Evolutionary conservation across 2,113 vertebrate species (phyloP).

Genomic region (Elgaria multicarinata): DNA sequence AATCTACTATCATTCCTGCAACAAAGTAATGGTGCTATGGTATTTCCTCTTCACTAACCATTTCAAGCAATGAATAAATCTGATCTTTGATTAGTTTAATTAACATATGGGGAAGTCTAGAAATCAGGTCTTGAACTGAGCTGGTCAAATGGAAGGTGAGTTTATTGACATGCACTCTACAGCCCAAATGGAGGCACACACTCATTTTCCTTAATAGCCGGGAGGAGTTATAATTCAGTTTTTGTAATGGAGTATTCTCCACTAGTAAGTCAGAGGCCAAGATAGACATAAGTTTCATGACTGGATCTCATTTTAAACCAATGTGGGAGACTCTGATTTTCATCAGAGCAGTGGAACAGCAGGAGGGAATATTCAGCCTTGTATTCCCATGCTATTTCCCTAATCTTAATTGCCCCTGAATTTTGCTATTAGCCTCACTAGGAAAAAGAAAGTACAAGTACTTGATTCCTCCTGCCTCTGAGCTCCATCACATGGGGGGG

Average conservation of each 20-base stretch:
- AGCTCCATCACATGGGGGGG: no score
- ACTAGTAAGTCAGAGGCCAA: neutral
- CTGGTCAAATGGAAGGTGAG: slow-evolving; percentile 19
- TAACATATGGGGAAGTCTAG: slow-evolving; percentile 15
- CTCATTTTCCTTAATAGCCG: neutral
- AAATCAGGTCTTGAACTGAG: slow-evolving; percentile 10
- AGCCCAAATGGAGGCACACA: neutral
- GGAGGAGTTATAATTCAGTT: neutral
- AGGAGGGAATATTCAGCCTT: neutral
- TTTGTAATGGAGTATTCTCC: neutral
- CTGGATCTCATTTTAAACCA: neutral
- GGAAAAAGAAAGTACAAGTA: neutral
- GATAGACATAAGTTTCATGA: neutral
- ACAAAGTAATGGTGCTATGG: slow-evolving; percentile 48
- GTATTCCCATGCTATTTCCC: neutral
- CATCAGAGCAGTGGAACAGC: neutral
- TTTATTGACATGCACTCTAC: slow-evolving; percentile 28
- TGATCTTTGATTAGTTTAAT: slow-evolving; percentile 42
- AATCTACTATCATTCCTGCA: slow-evolving; percentile 29
- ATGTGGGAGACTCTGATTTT: neutral
- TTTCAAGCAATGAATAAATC: slow-evolving; percentile 47
- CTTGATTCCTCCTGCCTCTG: neutral
- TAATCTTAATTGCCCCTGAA: neutral
- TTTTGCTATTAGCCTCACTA: neutral
- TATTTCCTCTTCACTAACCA: slow-evolving; percentile 61